Base-by-base conservation (phyloP, 2,113 vertebrate genomes). In the Rhagologus leucostigma region DNA sequence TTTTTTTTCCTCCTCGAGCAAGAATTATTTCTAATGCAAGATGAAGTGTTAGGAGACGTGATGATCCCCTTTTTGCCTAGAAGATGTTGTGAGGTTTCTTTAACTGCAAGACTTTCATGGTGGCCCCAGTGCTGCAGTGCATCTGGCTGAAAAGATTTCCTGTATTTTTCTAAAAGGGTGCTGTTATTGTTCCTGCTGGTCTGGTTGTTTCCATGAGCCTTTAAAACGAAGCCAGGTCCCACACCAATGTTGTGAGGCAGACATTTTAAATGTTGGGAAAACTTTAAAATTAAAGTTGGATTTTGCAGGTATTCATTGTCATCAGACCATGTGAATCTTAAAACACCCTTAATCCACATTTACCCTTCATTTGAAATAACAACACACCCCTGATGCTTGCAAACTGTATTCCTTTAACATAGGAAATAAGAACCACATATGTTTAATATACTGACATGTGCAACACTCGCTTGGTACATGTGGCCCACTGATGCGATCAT, bases 111-210 rank as follows among this genome's bases (percentile, higher is more conserved):
- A 84, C 94, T 95, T 95, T 70, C 94, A 95, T 94, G 96, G 96
- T 97, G 96, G 95, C 95, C 96, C 41, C 89, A 95, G 91, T 75
- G 68, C 95, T 96, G 95, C 76, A 84, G 60, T 89, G 75, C 96
- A 97, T 95, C 93, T 97, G 96, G 93, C 76, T 91, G 89, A 78
- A 81, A 93, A 97, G 95, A 95, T 97, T 97, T 97, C 96, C 96
- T 97, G 95, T 95, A 86, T 89, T 95, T 93, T 95, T 64, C 95
- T 95, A 39, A 95, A 94, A 95, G 83, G 86, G 32, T 81, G 60
- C 68, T 78, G 64, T 92, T 95, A 92, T 92, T 95, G 93, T 95
- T 96, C 91, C 94, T 95, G 84, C 82, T 95, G 76, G 73, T 75
- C 73, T 92, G 80, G 84, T 62, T 73, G 42, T 71, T 93, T 95